Conservation (phyloP, 1,140 invertebrate species). For the Thaumetopoea pityocampa region DNA sequence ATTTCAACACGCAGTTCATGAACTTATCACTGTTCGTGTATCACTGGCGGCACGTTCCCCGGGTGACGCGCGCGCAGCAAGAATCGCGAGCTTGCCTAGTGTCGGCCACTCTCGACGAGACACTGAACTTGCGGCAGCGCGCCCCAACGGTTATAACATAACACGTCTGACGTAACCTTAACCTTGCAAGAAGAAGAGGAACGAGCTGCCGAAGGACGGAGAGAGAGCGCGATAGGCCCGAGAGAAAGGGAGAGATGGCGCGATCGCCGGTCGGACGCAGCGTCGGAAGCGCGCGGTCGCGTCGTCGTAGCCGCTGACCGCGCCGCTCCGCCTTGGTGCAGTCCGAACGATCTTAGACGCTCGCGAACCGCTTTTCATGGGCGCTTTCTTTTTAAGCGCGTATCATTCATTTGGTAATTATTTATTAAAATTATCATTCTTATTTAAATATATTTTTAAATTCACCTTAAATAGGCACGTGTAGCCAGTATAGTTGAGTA, state of each 20-base stretch:
- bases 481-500: too few species aligned
- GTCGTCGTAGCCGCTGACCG: slow-evolving; percentile 22
- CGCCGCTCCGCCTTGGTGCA: slow-evolving; percentile 10
- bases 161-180: slow-evolving; percentile 76
- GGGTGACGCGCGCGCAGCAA: slow-evolving; percentile 42
- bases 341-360: slow-evolving; percentile 12
- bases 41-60: slow-evolving; percentile 67
- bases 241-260: slow-evolving; percentile 69
- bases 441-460: too few species aligned
- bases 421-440: too few species aligned
- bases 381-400: too few species aligned
- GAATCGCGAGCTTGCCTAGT: slow-evolving; percentile 58
- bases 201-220: slow-evolving; percentile 74
- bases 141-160: slow-evolving; percentile 77
- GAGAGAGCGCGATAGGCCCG: slow-evolving; percentile 66
- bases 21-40: slow-evolving; percentile 72
- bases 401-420: too few species aligned
- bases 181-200: slow-evolving; percentile 76
- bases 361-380: slow-evolving; percentile 19
- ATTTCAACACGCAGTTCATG: slow-evolving; percentile 69
- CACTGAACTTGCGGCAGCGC: slow-evolving; percentile 75
- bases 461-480: too few species aligned
- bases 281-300: slow-evolving; percentile 31
- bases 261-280: slow-evolving; percentile 18
- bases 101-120: slow-evolving; percentile 73